Base-by-base conservation (phyloP, 2,888 invertebrate genomes). In the Tribolium freemani region DNA sequence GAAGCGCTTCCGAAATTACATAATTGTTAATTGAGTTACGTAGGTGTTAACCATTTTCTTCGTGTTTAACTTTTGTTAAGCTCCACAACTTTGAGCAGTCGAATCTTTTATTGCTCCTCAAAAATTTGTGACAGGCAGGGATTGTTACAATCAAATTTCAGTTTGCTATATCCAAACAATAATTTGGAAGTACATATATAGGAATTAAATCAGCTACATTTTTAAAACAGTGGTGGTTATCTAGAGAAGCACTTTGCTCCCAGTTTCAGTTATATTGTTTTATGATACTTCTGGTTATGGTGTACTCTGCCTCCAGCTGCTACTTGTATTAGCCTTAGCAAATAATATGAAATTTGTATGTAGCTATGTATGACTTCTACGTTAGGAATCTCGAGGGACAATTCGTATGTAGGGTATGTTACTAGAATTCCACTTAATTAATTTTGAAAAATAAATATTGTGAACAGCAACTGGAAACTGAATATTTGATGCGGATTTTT, bases 371-470 rank as follows among this genome's bases (percentile, higher is more conserved):
- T 38, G 56, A n/a, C 31, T 10, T 10, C 56, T 13, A 56, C 30
- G 30, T 38, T 5, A 30, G 56, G 56, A 56, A 56, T 56, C 56
- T 13, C 56, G 1, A 1, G 38, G 21, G 56, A 56, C 26, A 31
- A 5, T 21, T 3, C 6, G 20, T n/a, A 4, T 11, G 50, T 56
- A 56, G 2, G 2, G 21, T 21, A 21, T 21, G 21, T 11, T 3
- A 26, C 11, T 56, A n/a, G 21, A 26, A 56, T 56, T 56, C 31
- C 31, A 31, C 21, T 56, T 56, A 38, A 38, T 38, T 38, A 38
- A 38, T 38, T 38, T 9, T n/a, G 9, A 38, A 38, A 38, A 38
- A n/a, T 38, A 38, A 6, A 38, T 8, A 38, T 38, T 26, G 5
- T 26, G 26, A 5, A 26, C 26, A 26, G 3, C 5, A 26, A 26